Evolutionary conservation across 1,140 invertebrate species (phyloP).

Genomic region (Pygmarrhopalites habei): DNA sequence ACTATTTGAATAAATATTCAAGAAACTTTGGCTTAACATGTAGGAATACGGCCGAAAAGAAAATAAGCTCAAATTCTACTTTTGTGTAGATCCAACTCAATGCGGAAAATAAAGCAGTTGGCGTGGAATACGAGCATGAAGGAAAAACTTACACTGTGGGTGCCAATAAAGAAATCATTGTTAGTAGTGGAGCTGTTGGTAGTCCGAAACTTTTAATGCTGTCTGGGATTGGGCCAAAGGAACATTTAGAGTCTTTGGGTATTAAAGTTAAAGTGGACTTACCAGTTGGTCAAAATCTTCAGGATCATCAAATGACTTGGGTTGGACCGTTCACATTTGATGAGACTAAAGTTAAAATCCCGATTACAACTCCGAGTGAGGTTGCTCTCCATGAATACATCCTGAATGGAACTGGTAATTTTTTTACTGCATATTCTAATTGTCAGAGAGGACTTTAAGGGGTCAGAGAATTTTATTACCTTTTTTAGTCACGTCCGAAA

Average conservation of each 20-base stretch:
- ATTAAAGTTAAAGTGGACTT: neutral
- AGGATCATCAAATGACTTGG: neutral
- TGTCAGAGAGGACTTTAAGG: too few relatives aligned
- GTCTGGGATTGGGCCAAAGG: constrained; percentile 40
- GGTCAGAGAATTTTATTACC: too few relatives aligned
- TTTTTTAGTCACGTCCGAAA: too few relatives aligned
- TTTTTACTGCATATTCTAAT: too few relatives aligned
- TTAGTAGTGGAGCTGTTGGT: constrained; percentile 40
- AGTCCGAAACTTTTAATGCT: constrained; percentile 45
- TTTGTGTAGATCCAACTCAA: neutral
- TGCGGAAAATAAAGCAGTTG: constrained; percentile 20
- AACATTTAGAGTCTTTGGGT: neutral
- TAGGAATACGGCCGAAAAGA: neutral
- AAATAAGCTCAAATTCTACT: neutral
- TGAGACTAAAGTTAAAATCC: too few relatives aligned
- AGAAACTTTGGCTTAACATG: neutral
- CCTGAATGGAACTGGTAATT: too few relatives aligned
- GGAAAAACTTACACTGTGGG: constrained; percentile 35
- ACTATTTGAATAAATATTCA: neutral
- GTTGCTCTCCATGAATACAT: too few relatives aligned
- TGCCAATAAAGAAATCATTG: constrained; percentile 40
- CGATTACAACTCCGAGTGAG: too few relatives aligned
- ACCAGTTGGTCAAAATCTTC: constrained; percentile 2
- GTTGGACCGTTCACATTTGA: neutral
- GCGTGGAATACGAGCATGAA: constrained; percentile 41